A percentile compares a stretch with the other conserved stretches of the same genome.
phyloP scores from a whole-genome alignment of 2,113 vertebrate genomes.

The Seriola rivoliana region DNA sequence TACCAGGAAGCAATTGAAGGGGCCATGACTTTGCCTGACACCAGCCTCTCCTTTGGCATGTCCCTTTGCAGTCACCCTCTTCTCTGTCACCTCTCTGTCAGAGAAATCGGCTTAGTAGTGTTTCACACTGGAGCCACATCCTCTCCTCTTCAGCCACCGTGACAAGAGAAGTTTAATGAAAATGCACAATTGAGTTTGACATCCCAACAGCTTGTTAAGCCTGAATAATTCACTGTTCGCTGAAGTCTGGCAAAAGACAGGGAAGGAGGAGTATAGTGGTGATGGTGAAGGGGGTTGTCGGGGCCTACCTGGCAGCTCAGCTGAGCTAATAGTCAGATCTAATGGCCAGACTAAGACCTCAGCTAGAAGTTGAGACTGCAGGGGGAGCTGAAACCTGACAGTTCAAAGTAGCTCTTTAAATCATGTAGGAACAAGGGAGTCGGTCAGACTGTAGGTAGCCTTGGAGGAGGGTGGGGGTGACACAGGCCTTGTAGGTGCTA shows the following conservation, averaged over 20 bases:
- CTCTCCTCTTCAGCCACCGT: constrained; percentile 13
- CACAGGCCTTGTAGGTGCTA: constrained; percentile 26
- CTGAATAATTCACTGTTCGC: constrained; percentile 79
- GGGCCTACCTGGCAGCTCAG: constrained; percentile 32
- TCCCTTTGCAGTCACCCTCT: constrained; percentile 14
- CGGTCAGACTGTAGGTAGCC: constrained; percentile 18
- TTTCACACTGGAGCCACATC: constrained; percentile 53
- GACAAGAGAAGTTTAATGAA: constrained; percentile 73
- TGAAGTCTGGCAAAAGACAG: constrained; percentile 44
- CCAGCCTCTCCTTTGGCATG: constrained; percentile 26
- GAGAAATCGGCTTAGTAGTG: background rate
- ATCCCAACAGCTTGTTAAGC: constrained; percentile 77
- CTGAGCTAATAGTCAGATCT: constrained; percentile 62
- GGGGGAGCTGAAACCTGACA: constrained; percentile 73
- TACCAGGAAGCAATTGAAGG: constrained; percentile 42
- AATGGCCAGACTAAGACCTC: constrained; percentile 43
- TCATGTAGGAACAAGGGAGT: constrained; percentile 67
- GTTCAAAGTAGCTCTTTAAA: constrained; percentile 61
- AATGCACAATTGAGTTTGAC: constrained; percentile 68
- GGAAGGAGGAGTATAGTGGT: background rate
- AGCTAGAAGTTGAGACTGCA: constrained; percentile 67
- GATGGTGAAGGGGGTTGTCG: background rate
- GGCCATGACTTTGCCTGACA: constrained; percentile 6
- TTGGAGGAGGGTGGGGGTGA: background rate
- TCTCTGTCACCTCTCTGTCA: constrained; percentile 39